phyloP scores from a whole-genome alignment of 1,140 invertebrate species.

The Tribolium castaneum region DNA sequence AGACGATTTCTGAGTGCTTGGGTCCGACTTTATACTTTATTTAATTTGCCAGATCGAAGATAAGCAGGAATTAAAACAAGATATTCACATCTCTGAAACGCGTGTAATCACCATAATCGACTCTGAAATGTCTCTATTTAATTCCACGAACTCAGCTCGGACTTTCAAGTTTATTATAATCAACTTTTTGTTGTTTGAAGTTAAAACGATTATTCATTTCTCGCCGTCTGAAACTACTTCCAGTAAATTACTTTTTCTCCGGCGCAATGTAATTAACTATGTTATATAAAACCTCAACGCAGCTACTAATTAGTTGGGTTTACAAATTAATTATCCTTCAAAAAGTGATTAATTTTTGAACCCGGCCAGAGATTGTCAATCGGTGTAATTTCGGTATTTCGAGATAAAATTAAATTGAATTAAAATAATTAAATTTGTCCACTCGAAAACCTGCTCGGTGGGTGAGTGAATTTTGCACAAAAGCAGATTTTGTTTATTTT shows the following conservation, averaged over 20 bases:
- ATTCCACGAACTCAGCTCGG: slow-evolving; percentile 2
- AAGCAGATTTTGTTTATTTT: background rate
- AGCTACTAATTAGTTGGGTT: slow-evolving; percentile 46
- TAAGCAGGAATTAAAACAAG: slow-evolving; percentile 47
- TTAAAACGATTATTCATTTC: slow-evolving; percentile 31
- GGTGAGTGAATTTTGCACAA: too few species aligned
- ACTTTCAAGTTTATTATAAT: slow-evolving; percentile 31
- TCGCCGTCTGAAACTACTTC: slow-evolving; percentile 34
- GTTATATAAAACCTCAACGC: slow-evolving; percentile 45
- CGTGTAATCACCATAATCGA: slow-evolving; percentile 29
- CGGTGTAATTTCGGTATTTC: background rate
- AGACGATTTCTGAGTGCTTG: slow-evolving; percentile 38
- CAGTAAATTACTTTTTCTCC: slow-evolving; percentile 29
- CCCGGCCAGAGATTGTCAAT: slow-evolving; percentile 40
- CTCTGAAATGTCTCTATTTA: slow-evolving; percentile 18
- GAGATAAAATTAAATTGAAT: background rate
- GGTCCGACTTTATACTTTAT: slow-evolving; percentile 48
- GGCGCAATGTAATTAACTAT: slow-evolving; percentile 40
- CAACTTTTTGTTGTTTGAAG: slow-evolving; percentile 28
- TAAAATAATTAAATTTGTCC: background rate
- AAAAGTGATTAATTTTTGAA: slow-evolving; percentile 48
- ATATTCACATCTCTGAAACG: slow-evolving; percentile 44
- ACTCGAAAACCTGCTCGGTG: background rate
- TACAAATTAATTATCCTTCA: slow-evolving; percentile 50
- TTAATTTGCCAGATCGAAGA: slow-evolving; percentile 46